Conservation (phyloP, 2,888 invertebrate genomes). For the Archips crataeganus region DNA sequence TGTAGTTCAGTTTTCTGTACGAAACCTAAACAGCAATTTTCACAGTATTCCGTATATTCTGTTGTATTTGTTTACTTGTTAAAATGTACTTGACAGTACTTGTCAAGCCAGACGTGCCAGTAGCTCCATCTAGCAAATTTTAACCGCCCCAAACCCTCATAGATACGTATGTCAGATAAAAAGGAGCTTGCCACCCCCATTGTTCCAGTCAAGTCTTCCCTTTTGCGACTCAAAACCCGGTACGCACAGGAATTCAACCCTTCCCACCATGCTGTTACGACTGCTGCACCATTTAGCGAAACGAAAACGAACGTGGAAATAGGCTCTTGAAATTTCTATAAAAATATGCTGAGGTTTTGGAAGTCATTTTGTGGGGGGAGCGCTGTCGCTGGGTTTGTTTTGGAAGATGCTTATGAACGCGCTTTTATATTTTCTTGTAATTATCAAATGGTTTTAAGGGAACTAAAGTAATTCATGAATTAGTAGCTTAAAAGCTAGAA, state of each 20-base stretch:
- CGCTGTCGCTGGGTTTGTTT: not conserved
- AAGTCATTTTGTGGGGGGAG: conserved; percentile 6
- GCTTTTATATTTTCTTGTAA: not conserved
- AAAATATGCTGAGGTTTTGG: conserved; percentile 32
- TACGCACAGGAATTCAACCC: conserved; percentile 21
- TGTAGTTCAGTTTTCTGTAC: too few relatives aligned
- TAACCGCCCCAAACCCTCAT: conserved; percentile 32
- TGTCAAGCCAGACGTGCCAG: conserved; percentile 32
- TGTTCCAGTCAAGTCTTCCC: conserved; percentile 35
- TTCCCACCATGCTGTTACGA: conserved; percentile 14
- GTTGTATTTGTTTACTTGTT: not conserved
- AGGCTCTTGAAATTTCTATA: conserved; percentile 24
- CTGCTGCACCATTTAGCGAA: conserved; percentile 23
- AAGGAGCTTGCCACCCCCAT: conserved; percentile 34
- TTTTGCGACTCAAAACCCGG: conserved; percentile 12
- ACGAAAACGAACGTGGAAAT: conserved; percentile 14
- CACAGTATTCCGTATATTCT: not conserved
- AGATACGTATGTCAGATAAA: conserved; percentile 40
- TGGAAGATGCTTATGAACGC: not conserved
- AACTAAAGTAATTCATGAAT: too few relatives aligned
- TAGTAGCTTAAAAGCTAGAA: too few relatives aligned
- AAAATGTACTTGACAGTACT: conserved; percentile 32
- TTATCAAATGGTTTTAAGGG: too few relatives aligned
- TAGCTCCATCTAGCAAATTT: conserved; percentile 34
- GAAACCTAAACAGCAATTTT: not conserved